phyloP scores from a whole-genome alignment of 2,113 vertebrate genomes.

The Eonycteris spelaea region DNA sequence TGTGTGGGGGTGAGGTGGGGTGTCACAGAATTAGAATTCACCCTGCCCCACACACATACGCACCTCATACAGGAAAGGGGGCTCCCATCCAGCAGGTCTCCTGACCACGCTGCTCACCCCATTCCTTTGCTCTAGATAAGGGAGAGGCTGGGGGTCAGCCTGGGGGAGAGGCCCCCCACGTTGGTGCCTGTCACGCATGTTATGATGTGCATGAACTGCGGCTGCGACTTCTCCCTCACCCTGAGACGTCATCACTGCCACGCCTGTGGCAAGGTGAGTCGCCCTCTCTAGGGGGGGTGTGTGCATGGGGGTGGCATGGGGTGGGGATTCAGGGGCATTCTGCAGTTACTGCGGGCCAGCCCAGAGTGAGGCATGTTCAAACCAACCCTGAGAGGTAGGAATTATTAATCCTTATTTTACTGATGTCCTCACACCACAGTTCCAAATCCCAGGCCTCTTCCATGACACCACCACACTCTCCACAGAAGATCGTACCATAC shows the following conservation, averaged over 20 bases:
- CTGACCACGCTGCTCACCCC: not conserved
- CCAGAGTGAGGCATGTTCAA: not conserved
- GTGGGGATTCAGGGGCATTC: not conserved
- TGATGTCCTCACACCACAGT: not conserved
- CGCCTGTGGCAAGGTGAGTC: slow-evolving; percentile 94
- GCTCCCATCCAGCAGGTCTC: not conserved
- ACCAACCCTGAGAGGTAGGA: no score
- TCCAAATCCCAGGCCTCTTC: not conserved
- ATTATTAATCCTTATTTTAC: not conserved
- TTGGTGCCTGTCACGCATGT: slow-evolving; percentile 93
- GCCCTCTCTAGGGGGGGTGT: rapidly evolving
- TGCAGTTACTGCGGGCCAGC: not conserved
- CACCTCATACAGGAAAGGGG: no score
- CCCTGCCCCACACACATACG: not conserved
- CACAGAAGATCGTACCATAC: rapidly evolving
- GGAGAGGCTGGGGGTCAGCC: slow-evolving; percentile 86
- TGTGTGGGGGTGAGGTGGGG: no score
- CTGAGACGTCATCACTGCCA: slow-evolving; percentile 94
- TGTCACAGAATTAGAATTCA: not conserved
- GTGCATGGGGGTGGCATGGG: rapidly evolving
- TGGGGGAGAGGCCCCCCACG: slow-evolving; percentile 93
- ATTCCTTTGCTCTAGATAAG: slow-evolving; percentile 81
- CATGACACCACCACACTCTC: rapidly evolving
- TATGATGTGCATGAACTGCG: slow-evolving; percentile 99
- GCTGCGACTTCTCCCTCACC: slow-evolving; percentile 95